Conservation (phyloP, 2,888 invertebrate species). For the Folsomia manolachei region DNA sequence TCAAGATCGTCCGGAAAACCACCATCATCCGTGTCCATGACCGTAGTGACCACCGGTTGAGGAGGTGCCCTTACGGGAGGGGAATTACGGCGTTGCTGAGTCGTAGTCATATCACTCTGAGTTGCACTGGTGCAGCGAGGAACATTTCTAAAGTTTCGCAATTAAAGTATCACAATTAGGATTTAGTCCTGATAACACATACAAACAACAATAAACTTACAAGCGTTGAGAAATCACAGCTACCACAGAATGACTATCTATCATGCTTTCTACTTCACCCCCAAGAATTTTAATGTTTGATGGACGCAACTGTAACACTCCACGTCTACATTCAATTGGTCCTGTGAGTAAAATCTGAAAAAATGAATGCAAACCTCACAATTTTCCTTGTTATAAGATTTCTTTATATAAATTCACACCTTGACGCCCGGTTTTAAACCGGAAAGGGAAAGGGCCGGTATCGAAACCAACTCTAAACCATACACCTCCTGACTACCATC, state of each 20-base stretch:
- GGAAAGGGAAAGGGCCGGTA: conserved; percentile 52
- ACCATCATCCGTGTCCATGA: conserved; percentile 30
- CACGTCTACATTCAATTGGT: conserved; percentile 67
- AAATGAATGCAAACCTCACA: conserved; percentile 6
- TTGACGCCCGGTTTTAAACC: conserved; percentile 55
- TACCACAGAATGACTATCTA: conserved; percentile 61
- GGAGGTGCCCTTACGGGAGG: conserved; percentile 21
- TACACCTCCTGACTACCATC: conserved; percentile 70
- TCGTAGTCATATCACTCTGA: background rate
- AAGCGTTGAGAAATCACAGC: conserved; percentile 63
- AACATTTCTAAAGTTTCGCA: too few species aligned
- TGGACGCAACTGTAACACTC: conserved; percentile 66
- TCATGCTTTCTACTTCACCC: conserved; percentile 68
- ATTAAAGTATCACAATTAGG: background rate
- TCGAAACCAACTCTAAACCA: conserved; percentile 68
- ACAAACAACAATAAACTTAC: conserved; percentile 51
- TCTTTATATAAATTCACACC: conserved; percentile 49
- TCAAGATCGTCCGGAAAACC: conserved; percentile 6
- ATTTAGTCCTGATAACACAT: background rate
- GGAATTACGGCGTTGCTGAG: conserved; percentile 8
- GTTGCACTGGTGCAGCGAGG: background rate
- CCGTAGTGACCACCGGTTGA: conserved; percentile 14
- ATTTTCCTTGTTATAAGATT: background rate
- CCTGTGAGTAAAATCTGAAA: conserved; percentile 66
- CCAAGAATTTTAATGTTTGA: conserved; percentile 64